These are phyloP conservation scores for Lutraria lutraria DNA, from an alignment of 2,888 invertebrate genomes.

Conservation along the genomic window DNA sequence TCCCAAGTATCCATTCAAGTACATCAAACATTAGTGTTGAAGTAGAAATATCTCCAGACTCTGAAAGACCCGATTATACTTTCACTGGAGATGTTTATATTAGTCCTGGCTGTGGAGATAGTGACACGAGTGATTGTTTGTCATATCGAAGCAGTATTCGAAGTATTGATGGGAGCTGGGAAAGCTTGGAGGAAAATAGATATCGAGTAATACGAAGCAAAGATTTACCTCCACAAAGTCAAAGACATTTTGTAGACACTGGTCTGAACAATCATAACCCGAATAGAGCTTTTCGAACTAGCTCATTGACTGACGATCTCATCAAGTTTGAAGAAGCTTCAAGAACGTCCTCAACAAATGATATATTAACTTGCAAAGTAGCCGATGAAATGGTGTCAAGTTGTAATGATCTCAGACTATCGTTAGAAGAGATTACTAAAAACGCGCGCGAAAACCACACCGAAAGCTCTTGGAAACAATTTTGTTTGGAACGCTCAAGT, in stretches of 20 bases:
- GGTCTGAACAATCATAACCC: neutral
- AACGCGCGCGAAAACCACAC: slow-evolving; percentile 55
- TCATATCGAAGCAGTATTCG: slow-evolving; percentile 34
- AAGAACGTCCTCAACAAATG: slow-evolving; percentile 35
- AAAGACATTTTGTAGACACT: neutral
- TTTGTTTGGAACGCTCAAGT: slow-evolving; percentile 64
- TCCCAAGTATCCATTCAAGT: slow-evolving; percentile 60
- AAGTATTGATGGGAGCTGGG: slow-evolving; percentile 38
- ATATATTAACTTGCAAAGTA: slow-evolving; percentile 62
- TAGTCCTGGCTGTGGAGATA: slow-evolving; percentile 28
- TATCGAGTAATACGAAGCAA: slow-evolving; percentile 41
- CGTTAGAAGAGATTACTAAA: slow-evolving; percentile 62
- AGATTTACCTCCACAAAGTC: slow-evolving; percentile 37
- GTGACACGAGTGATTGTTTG: slow-evolving; percentile 22
- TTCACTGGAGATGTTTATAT: slow-evolving; percentile 69
- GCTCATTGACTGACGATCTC: slow-evolving; percentile 54
- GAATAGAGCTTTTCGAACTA: neutral
- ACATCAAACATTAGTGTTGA: slow-evolving; percentile 47
- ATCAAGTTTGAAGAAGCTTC: slow-evolving; percentile 49
- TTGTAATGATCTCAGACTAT: slow-evolving; percentile 62
- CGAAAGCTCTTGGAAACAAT: slow-evolving; percentile 62
- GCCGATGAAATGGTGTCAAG: slow-evolving; percentile 68
- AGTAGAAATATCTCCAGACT: neutral
- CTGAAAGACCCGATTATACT: slow-evolving; percentile 31
- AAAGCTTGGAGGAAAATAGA: slow-evolving; percentile 44